phyloP scores from a whole-genome alignment of 23 tunicate species.

The Clavelina lepadiformis region DNA sequence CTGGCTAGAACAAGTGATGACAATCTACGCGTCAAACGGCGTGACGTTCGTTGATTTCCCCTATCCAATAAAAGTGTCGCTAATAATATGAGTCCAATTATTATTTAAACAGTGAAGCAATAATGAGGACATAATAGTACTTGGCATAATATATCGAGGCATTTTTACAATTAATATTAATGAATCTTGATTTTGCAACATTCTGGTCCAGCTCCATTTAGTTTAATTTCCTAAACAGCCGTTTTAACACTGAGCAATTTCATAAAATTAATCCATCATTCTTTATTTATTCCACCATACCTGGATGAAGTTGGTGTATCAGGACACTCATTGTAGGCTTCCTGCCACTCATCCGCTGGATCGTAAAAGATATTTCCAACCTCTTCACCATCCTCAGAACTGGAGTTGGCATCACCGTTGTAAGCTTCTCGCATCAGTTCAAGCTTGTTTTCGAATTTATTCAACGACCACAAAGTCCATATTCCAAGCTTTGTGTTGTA shows the following conservation, averaged over 20 bases:
- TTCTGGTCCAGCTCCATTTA: no score
- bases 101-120: no score
- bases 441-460: slow-evolving; percentile 61
- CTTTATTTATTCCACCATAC: background rate
- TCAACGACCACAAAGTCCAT: slow-evolving; percentile 81
- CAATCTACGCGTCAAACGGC: slow-evolving; percentile 39
- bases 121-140: no score
- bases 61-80: no score
- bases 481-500: slow-evolving; percentile 59
- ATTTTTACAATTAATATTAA: no score
- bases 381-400: slow-evolving; percentile 18
- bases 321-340: slow-evolving; percentile 19
- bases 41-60: slow-evolving; percentile 18
- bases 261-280: background rate
- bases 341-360: slow-evolving; percentile 68
- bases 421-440: slow-evolving; percentile 66
- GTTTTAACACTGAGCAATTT: background rate
- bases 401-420: slow-evolving; percentile 11
- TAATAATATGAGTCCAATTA: no score
- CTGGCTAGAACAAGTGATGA: slow-evolving; percentile 75
- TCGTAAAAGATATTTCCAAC: slow-evolving; percentile 46
- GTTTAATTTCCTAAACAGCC: no score
- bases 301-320: slow-evolving; percentile 7
- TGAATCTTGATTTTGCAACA: no score
- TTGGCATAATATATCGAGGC: no score